Evolutionary conservation across 2,113 vertebrate genomes (phyloP).

Genomic region (Rhinolophus ferrumequinum): DNA sequence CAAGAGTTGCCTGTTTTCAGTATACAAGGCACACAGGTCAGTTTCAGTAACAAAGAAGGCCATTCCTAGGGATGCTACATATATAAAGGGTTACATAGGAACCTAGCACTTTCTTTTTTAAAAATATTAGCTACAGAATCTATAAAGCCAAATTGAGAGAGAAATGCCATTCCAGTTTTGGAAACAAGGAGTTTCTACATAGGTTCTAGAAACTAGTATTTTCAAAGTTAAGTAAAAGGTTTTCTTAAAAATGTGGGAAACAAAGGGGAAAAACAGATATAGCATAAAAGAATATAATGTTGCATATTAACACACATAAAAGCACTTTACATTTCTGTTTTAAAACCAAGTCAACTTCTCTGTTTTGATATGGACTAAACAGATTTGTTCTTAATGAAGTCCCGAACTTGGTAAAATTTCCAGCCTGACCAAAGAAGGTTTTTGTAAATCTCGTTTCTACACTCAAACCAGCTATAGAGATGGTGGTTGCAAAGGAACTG

Average conservation of each 20-base stretch:
- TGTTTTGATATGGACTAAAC: neutral
- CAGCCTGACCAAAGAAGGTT: neutral
- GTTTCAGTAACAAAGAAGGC: neutral
- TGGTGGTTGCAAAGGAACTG: neutral
- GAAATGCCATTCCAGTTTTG: neutral
- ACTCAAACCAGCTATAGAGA: neutral
- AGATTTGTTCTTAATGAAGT: neutral
- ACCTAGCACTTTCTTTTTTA: neutral
- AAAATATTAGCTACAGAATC: neutral
- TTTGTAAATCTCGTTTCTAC: neutral
- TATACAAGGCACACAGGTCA: neutral
- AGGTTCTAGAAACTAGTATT: conserved; percentile 34
- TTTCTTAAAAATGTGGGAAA: conserved; percentile 39
- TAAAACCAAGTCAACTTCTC: conserved; percentile 55
- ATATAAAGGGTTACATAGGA: neutral
- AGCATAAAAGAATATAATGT: neutral
- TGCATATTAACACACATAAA: neutral
- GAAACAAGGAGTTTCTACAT: neutral
- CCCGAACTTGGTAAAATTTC: neutral
- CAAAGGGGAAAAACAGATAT: neutral
- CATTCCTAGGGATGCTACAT: neutral
- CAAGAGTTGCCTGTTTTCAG: neutral
- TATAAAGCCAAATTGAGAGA: neutral
- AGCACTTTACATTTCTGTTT: conserved; percentile 19
- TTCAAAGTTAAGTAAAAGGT: conserved; percentile 5